Base-by-base conservation (phyloP, 1,140 invertebrate species). In the Parasteatoda tepidariorum region DNA sequence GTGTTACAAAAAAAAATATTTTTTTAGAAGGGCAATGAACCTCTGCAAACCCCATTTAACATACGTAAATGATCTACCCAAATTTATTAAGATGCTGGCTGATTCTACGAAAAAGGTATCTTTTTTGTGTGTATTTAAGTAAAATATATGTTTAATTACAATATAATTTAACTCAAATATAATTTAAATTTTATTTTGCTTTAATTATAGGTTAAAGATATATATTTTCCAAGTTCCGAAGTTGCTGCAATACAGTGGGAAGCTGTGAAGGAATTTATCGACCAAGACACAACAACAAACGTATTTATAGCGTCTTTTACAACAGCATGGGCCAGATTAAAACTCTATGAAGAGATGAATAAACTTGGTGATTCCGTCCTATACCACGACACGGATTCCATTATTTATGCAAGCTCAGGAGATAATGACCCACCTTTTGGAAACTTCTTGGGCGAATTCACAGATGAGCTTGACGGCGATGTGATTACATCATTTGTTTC, bases 251-350 rank as follows among this genome's bases (percentile, higher is more conserved):
- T n/a, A n/a, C 28, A 30, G 28, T 41, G 38, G 38, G 5, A 13
- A 6, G 13, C 5, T 6, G 38, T 6, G 5, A 13, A 5, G 7
- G 28, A 38, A 3, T 75, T 61, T 41, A 18, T 62, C 5, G 7
- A 48, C 18, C 57, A 33, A 18, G 15, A 34, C 33, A 18, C 57
- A 9, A 61, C 13, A 2, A 76, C 57, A 1, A 76, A 76, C 33
- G 62, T 76, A 13, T 76, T 76, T 41, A 11, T 76, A 6, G 73
- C 57, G 38, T 18, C 73, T 5, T 76, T 76, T 28, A 76, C 73
- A 28, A 74, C 70, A 2, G 7, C 22, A 31, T 34, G 41, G 5
- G 70, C 70, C 7, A 9, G 70, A n/a, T 18, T 76, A 24, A 62
- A 62, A 41, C 26, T 62, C 9, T 62, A 76, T 62, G 3, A 5